Conservation (phyloP, 2,113 vertebrate species). For the Clarias macrocephalus region DNA sequence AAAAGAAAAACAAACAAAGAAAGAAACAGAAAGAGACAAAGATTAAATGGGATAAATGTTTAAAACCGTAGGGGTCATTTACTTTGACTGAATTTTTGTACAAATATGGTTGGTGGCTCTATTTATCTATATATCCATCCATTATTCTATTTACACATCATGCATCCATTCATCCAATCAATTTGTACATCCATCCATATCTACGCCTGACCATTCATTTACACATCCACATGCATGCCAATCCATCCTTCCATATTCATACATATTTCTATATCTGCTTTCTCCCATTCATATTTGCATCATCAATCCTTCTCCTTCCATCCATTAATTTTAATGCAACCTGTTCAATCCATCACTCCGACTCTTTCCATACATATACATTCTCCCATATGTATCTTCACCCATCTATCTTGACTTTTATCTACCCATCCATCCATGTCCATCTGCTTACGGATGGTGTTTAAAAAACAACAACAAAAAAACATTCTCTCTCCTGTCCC, state of each 20-base stretch:
- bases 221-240: neutral
- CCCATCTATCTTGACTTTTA: neutral
- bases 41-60: neutral
- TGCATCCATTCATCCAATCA: neutral
- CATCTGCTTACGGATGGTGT: neutral
- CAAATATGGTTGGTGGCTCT: neutral
- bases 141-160: neutral
- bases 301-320: neutral
- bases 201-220: neutral
- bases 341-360: neutral
- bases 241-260: neutral
- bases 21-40: neutral
- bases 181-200: neutral
- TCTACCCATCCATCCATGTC: neutral
- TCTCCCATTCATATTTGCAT: neutral
- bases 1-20: neutral
- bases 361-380: neutral
- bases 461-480: neutral
- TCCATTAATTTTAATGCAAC: neutral
- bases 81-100: neutral
- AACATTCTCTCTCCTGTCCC: neutral
- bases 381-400: neutral
- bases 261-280: neutral
- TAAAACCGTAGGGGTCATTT: neutral
- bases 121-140: neutral